phyloP scores from a whole-genome alignment of 1,140 invertebrate genomes.

The Diachasma alloeum region DNA sequence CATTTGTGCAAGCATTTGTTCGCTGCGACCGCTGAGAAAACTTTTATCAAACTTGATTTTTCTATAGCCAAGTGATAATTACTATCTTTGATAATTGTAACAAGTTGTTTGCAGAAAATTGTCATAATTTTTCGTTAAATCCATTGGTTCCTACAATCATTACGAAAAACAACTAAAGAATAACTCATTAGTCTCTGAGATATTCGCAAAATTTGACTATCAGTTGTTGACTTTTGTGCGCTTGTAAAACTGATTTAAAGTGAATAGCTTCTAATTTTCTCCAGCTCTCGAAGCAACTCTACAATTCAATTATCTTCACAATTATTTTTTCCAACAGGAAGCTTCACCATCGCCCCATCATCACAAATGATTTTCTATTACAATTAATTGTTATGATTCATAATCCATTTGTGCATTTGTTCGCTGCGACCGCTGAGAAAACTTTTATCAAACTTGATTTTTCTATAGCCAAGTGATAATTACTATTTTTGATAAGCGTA shows the following conservation, averaged over 20 bases:
- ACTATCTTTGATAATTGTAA: constrained; percentile 37
- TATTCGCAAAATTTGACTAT: too few relatives aligned
- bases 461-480: neutral
- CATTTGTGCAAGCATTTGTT: neutral
- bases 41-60: neutral
- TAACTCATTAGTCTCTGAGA: too few relatives aligned
- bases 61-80: neutral
- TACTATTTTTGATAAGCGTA: constrained; percentile 33
- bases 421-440: neutral
- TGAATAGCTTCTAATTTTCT: neutral
- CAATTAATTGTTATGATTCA: neutral
- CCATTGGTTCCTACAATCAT: too few relatives aligned
- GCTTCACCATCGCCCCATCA: neutral
- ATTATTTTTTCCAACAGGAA: too few relatives aligned
- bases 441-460: neutral
- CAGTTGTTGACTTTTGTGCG: too few relatives aligned
- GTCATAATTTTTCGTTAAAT: too few relatives aligned
- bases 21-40: neutral
- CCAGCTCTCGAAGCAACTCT: neutral
- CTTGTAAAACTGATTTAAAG: too few relatives aligned
- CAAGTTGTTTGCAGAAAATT: neutral
- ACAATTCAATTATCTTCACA: neutral
- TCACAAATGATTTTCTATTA: neutral
- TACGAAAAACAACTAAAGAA: too few relatives aligned
- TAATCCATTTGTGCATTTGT: neutral